Percentiles rank a stretch among this genome's conserved stretches.
Conservation (phyloP, 2,888 invertebrate genomes). For the Caenorhabditis sulstoni region DNA sequence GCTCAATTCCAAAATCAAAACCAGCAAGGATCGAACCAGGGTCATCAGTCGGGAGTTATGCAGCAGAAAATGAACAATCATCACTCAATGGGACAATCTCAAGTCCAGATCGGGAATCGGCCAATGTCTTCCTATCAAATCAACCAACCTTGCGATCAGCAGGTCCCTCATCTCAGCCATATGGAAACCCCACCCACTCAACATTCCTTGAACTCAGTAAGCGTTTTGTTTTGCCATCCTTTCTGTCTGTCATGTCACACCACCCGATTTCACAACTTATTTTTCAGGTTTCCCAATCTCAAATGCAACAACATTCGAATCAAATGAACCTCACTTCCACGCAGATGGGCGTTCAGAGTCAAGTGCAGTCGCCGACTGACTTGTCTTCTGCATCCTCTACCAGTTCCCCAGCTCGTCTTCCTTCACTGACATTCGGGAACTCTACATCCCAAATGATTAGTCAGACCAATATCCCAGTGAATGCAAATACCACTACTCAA, state of each 20-base stretch:
- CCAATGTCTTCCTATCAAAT: constrained; percentile 30
- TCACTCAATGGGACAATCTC: constrained; percentile 23
- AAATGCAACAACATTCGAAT: constrained; percentile 32
- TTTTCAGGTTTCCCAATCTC: constrained; percentile 39
- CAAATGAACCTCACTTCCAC: constrained; percentile 27
- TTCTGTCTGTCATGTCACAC: constrained; percentile 19
- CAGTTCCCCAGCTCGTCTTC: neutral
- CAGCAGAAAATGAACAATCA: constrained; percentile 9
- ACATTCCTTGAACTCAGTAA: constrained; percentile 54
- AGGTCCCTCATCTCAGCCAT: constrained; percentile 49
- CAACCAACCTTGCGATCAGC: constrained; percentile 22
- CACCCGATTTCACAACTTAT: constrained; percentile 40
- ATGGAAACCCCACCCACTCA: constrained; percentile 55
- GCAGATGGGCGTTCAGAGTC: constrained; percentile 21
- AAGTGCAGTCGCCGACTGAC: constrained; percentile 17
- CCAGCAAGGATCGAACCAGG: constrained; percentile 3
- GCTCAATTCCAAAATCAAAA: constrained; percentile 8
- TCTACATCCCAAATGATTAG: neutral
- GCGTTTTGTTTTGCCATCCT: constrained; percentile 35
- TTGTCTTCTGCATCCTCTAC: constrained; percentile 17
- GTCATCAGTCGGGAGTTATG: constrained; percentile 3
- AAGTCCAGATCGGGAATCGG: constrained; percentile 32
- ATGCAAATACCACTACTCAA: constrained; percentile 15
- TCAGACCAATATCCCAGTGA: constrained; percentile 19
- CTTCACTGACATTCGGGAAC: constrained; percentile 1